Evolutionary conservation across 2,113 vertebrate species (phyloP).

Genomic region (Pongo abelii): DNA sequence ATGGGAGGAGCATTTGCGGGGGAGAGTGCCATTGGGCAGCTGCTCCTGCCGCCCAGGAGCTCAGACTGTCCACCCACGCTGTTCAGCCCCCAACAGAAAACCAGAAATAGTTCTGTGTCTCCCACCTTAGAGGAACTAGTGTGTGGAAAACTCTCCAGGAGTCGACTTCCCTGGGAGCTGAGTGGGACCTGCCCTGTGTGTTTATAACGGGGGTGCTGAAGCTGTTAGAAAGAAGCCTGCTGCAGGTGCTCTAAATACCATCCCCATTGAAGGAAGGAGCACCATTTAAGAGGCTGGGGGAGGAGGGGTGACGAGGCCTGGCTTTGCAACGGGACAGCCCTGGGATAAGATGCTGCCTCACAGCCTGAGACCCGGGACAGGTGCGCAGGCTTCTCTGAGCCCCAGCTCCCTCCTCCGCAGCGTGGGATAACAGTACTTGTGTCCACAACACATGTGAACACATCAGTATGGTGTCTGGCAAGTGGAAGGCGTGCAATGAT

Average conservation of each 20-base stretch:
- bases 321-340: not conserved
- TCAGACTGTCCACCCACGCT: not conserved
- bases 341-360: not conserved
- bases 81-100: not conserved
- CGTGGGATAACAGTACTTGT: accelerated
- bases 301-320: not conserved
- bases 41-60: not conserved
- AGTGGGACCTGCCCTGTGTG: not conserved
- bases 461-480: not conserved
- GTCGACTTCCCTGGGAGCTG: not conserved
- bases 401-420: not conserved
- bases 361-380: not conserved
- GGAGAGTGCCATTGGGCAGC: not conserved
- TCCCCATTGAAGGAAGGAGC: not conserved
- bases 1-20: accelerated
- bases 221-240: not conserved
- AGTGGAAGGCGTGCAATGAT: accelerated
- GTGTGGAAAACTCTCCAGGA: not conserved
- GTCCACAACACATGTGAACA: not conserved
- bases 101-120: not conserved
- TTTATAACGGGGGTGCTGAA: not conserved
- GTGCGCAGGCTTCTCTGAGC: not conserved
- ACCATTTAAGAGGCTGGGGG: not conserved
- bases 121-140: not conserved
- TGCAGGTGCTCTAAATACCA: not conserved